Conservation (phyloP, 2,888 invertebrate species). For the Dendrolimus pini region DNA sequence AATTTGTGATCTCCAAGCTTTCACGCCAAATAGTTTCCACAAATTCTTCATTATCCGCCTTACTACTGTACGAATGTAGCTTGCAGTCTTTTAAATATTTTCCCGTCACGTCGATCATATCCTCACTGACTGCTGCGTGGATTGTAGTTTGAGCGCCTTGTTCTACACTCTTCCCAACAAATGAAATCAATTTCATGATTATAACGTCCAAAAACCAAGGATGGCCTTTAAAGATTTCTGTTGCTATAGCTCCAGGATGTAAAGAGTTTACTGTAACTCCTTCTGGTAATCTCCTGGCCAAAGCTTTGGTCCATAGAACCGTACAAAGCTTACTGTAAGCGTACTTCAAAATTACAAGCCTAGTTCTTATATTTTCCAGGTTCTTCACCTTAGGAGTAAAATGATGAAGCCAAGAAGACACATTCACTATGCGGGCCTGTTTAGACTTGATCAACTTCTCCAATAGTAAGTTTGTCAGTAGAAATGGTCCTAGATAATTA, state of each 20-base stretch:
- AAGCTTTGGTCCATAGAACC: conserved; percentile 54
- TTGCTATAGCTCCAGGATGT: conserved; percentile 89
- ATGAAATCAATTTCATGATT: conserved; percentile 75
- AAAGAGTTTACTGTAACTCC: conserved; percentile 86
- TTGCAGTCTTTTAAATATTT: conserved; percentile 87
- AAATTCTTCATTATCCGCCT: conserved; percentile 78
- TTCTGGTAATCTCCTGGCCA: conserved; percentile 44
- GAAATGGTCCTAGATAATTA: conserved; percentile 83
- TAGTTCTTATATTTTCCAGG: conserved; percentile 19
- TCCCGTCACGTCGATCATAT: conserved; percentile 81
- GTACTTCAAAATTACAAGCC: conserved; percentile 57
- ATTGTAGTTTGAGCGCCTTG: conserved; percentile 89
- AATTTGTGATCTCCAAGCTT: conserved; percentile 28
- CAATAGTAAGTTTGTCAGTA: conserved; percentile 81
- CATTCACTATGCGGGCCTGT: conserved; percentile 59
- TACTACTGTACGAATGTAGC: conserved; percentile 66
- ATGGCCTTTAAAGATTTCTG: conserved; percentile 83
- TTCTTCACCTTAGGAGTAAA: conserved; percentile 51
- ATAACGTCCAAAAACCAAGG: conserved; percentile 54
- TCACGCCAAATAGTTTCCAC: conserved; percentile 87
- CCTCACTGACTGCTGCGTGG: conserved; percentile 83
- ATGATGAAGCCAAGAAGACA: conserved; percentile 49
- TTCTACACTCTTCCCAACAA: conserved; percentile 75
- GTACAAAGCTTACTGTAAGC: conserved; percentile 55
- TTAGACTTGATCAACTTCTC: conserved; percentile 54